Conservation (phyloP, 2,888 invertebrate species). For the Xylocampa areola region DNA sequence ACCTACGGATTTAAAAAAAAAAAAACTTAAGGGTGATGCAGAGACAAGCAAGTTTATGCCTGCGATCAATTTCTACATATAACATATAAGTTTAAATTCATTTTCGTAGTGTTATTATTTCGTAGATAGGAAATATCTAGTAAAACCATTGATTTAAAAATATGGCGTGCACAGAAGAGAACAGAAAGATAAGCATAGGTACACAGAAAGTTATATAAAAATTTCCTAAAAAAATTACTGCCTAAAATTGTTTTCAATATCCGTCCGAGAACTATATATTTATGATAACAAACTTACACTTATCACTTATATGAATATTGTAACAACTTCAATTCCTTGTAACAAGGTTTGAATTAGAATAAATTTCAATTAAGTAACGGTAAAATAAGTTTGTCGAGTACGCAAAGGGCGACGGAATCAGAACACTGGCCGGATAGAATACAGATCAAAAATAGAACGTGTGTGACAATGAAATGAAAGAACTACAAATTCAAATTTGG, state of each 20-base stretch:
- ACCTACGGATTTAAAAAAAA: too few species aligned
- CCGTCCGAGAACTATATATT: conserved; percentile 26
- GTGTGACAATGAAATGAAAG: conserved; percentile 61
- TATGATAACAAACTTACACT: conserved; percentile 15
- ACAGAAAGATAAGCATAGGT: too few species aligned
- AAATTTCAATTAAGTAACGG: conserved; percentile 30
- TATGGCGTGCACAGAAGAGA: too few species aligned
- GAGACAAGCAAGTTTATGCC: too few species aligned
- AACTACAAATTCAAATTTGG: conserved; percentile 60
- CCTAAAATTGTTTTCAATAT: conserved; percentile 46
- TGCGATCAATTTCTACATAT: too few species aligned
- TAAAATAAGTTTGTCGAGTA: conserved; percentile 39
- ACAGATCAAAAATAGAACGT: conserved; percentile 60
- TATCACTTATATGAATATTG: neutral
- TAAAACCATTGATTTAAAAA: too few species aligned
- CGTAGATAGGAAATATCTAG: too few species aligned
- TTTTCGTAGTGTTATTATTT: too few species aligned
- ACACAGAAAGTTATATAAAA: too few species aligned
- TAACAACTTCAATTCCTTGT: neutral
- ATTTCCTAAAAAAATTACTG: conserved; percentile 14
- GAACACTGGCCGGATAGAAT: conserved; percentile 56
- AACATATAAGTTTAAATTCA: too few species aligned
- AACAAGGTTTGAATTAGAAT: conserved; percentile 41
- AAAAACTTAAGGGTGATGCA: too few species aligned
- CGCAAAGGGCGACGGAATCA: conserved; percentile 52